These are phyloP conservation scores for Ernsta delagoae DNA, from an alignment of 2,888 invertebrate species.

Conservation along the genomic window DNA sequence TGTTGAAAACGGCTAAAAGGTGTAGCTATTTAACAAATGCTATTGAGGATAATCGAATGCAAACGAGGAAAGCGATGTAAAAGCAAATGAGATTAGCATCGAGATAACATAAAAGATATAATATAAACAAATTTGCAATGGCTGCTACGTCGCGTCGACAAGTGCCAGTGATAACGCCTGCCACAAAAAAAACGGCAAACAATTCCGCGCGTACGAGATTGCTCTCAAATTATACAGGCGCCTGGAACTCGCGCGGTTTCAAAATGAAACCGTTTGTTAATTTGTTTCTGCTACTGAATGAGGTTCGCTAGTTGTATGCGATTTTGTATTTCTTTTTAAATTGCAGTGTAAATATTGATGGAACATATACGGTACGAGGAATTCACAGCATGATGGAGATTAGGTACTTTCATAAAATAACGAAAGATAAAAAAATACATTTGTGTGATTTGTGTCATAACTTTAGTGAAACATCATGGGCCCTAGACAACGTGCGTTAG, in stretches of 20 bases:
- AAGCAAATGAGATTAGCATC: slow-evolving; percentile 40
- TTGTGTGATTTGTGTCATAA: too few relatives aligned
- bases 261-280: slow-evolving; percentile 42
- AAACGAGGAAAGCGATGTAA: slow-evolving; percentile 34
- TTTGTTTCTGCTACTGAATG: slow-evolving; percentile 33
- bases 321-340: background rate
- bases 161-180: slow-evolving; percentile 43
- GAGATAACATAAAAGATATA: slow-evolving; percentile 38
- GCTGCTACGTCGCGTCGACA: slow-evolving; percentile 31
- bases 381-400: too few relatives aligned
- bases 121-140: slow-evolving; percentile 6
- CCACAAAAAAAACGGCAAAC: slow-evolving; percentile 43
- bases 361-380: too few relatives aligned
- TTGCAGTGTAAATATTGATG: too few relatives aligned
- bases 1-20: slow-evolving; percentile 29
- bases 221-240: slow-evolving; percentile 43
- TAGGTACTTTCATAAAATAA: too few relatives aligned
- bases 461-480: too few relatives aligned
- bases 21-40: slow-evolving; percentile 33
- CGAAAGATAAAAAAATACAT: too few relatives aligned
- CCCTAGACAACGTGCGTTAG: too few relatives aligned
- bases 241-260: slow-evolving; percentile 40
- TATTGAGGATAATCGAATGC: slow-evolving; percentile 39
- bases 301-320: slow-evolving; percentile 1
- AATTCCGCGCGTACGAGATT: slow-evolving; percentile 35